A percentile compares a stretch with the other conserved stretches of the same genome.
Conservation (phyloP, 2,888 invertebrate genomes). For the Trilocha varians region DNA sequence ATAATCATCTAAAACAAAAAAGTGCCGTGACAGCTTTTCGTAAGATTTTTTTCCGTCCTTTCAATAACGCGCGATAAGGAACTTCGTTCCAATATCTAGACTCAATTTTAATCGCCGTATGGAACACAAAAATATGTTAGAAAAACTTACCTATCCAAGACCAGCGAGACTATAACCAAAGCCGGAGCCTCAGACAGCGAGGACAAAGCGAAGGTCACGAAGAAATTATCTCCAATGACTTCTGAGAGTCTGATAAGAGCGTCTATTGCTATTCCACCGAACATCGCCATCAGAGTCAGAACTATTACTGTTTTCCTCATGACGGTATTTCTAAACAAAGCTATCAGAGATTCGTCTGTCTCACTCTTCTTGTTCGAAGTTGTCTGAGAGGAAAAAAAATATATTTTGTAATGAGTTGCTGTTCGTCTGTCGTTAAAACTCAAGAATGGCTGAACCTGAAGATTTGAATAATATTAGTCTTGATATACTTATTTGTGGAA, state of each 20-base stretch:
- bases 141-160: slow-evolving; percentile 18
- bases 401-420: no score
- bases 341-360: slow-evolving; percentile 25
- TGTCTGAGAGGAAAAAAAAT: no score
- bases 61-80: no score
- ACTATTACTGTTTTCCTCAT: slow-evolving; percentile 27
- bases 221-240: slow-evolving; percentile 42
- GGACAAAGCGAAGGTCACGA: slow-evolving; percentile 41
- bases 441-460: no score
- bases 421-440: no score
- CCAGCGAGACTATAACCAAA: slow-evolving; percentile 15
- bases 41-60: no score
- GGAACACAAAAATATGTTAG: background rate
- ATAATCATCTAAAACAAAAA: no score
- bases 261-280: slow-evolving; percentile 35
- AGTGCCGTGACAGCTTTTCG: no score
- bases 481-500: no score
- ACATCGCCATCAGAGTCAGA: slow-evolving; percentile 29
- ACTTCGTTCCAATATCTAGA: no score
- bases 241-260: slow-evolving; percentile 43
- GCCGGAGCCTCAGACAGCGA: slow-evolving; percentile 40
- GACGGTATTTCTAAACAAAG: slow-evolving; percentile 24
- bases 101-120: background rate
- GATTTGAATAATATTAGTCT: no score
- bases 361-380: slow-evolving; percentile 21